Base-by-base conservation (phyloP, 2,797 vertebrate genomes). In the Sphenopsis melanotis region DNA sequence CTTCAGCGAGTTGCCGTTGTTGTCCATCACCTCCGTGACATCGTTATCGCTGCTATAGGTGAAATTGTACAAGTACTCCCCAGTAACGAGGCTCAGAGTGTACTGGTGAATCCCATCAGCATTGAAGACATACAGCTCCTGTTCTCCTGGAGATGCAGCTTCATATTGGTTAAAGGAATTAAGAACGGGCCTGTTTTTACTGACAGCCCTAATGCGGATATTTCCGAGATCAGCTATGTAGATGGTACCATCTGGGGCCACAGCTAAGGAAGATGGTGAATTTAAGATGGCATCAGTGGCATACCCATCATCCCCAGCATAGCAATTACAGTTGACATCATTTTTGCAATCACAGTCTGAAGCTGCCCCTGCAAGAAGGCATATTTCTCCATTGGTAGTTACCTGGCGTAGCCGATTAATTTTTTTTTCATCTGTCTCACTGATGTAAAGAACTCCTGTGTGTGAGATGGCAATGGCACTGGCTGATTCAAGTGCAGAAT, bases 341-440 rank as follows among this genome's bases (percentile, higher is more conserved):
- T 99, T 99, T 97, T 99, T 99, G 98, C 99, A 99, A 98, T 99
- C 99, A 6, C 99, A 99, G 97, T 99, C 99, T 2, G 99, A 99
- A 82, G 99, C 98, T 39, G 99, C 98, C n/a, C 99, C 99, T 2
- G 99, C 99, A 95, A 99, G 97, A 59, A 99, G 98, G 60, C 99
- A 99, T 98, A 99, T 99, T 97, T 99, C 99, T 80, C 99, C 99
- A 15, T 99, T 99, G 71, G 99, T 99, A 94, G 99, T 99, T 90
- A 99, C 99, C 98, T 99, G 99, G 97, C 99, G 98, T 23, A 99
- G 99, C 34, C 99, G 98, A 97, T 99, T 99, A 93, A 99, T 99
- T 98, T 99, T 99, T 96, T 99, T 99, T 98, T 99, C 99, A 18
- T 99, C 99, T 1, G 99, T 99, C 98, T 99, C 99, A 5, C 99